Evolutionary conservation across 2,888 invertebrate genomes (phyloP).

Genomic region (Drosophila merina): DNA sequence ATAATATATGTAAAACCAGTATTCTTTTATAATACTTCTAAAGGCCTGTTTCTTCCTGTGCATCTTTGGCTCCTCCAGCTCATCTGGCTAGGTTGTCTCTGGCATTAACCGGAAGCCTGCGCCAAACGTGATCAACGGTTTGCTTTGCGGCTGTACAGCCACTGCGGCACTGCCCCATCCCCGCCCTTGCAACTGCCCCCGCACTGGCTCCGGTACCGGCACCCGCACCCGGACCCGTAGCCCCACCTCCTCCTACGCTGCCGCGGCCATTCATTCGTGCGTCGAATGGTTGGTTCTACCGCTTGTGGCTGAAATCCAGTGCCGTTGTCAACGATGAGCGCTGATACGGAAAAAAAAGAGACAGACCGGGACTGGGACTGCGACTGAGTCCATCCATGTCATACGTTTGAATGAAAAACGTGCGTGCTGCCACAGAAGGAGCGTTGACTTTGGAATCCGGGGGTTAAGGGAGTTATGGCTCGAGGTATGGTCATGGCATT

Average conservation of each 20-base stretch:
- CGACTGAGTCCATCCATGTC: slow-evolving; percentile 60
- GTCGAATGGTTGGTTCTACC: slow-evolving; percentile 37
- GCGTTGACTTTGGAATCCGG: slow-evolving; percentile 79
- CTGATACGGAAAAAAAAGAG: slow-evolving; percentile 68
- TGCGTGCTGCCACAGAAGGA: slow-evolving; percentile 84
- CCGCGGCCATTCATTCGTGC: slow-evolving; percentile 75
- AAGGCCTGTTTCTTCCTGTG: slow-evolving; percentile 8
- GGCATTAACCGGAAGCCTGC: slow-evolving; percentile 83
- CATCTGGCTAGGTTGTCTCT: slow-evolving; percentile 56
- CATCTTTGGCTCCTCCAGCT: slow-evolving; percentile 41
- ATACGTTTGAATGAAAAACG: slow-evolving; percentile 78
- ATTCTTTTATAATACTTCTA: no score
- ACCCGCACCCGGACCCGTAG: slow-evolving; percentile 40
- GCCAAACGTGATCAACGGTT: slow-evolving; percentile 83
- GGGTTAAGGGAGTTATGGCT: slow-evolving; percentile 27
- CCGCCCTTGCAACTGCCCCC: slow-evolving; percentile 13
- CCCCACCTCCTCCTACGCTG: slow-evolving; percentile 55
- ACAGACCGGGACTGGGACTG: slow-evolving; percentile 17
- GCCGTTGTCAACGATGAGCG: slow-evolving; percentile 75
- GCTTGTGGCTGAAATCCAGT: slow-evolving; percentile 27
- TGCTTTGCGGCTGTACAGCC: slow-evolving; percentile 76
- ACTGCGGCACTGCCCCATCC: slow-evolving; percentile 24
- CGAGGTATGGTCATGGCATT: slow-evolving; percentile 42
- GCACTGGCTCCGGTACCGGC: slow-evolving; percentile 9
- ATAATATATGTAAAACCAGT: no score